Conservation (phyloP, 2,888 invertebrate genomes). For the Bhutanitis thaidina region DNA sequence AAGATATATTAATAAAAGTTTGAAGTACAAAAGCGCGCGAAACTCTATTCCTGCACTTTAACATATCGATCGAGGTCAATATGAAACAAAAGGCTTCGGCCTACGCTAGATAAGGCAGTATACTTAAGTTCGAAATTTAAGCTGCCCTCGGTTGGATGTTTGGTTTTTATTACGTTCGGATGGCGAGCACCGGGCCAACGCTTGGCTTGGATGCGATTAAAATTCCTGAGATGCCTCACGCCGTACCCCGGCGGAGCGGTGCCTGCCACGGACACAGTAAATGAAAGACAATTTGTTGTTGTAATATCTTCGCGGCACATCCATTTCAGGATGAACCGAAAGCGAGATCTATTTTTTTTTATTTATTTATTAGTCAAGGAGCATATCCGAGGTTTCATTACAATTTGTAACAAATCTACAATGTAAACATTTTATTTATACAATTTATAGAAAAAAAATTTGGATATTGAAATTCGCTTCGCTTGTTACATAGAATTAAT, state of each 20-base stretch:
- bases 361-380: too few species aligned
- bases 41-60: background rate
- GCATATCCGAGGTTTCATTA: too few species aligned
- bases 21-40: background rate
- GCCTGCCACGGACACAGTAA: constrained; percentile 48
- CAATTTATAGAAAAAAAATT: too few species aligned
- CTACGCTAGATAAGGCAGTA: constrained; percentile 44
- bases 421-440: too few species aligned
- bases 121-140: constrained; percentile 62
- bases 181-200: constrained; percentile 50
- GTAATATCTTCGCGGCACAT: background rate
- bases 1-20: background rate
- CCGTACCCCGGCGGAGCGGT: constrained; percentile 54
- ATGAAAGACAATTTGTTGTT: constrained; percentile 9
- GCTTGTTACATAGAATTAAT: too few species aligned
- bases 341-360: too few species aligned
- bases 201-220: constrained; percentile 75
- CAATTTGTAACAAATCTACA: too few species aligned
- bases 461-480: too few species aligned
- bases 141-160: constrained; percentile 42
- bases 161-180: constrained; percentile 43
- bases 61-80: background rate
- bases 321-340: background rate
- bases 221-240: constrained; percentile 75
- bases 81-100: constrained; percentile 32